Base-by-base conservation (phyloP, 2,113 vertebrate genomes). In the Engystomops pustulosus region DNA sequence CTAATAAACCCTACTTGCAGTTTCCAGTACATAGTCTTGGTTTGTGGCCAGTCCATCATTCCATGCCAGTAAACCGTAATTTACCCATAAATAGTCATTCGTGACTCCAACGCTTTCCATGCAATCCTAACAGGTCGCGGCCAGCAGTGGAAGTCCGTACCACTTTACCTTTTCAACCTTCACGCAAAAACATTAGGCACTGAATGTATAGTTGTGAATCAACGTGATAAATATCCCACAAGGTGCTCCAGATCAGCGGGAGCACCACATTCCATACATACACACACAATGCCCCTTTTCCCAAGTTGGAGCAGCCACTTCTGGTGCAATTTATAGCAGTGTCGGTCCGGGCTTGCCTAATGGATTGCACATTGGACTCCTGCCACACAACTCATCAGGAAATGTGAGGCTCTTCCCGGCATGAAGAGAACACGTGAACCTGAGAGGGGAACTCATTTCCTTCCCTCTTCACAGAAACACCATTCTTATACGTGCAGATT, bases 401-500 rank as follows among this genome's bases (percentile, higher is more conserved):
- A 81, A 71, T 70, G n/a, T 38, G 45, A 68, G 30, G 38, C 32
- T 55, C 45, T 81, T 70, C 79, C 79, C 47, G 36, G 34, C 30
- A 20, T 81, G 45, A 65, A 47, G 14, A 70, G 44, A 36, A 55
- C 79, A 81, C 30, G 32, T 49, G 60, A 49, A 69, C 38, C 60
- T 38, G 30, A 81, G 70, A 74, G 14, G 69, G 27, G 69, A 41
- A 23, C n/a, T 14, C 36, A 47, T 72, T 44, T 58, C 80, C 45
- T 71, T 58, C 51, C 51, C 44, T 44, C 47, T 72, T 72, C n/a
- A 44, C 15, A 71, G 62, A 81, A 81, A 55, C 51, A 55, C 32
- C 34, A 58, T 58, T 82, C 80, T 82, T 27, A 55, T 58, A 58
- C 17, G 75, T 41, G 75, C 51, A 78, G 75, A 58, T 78, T 78